A percentile compares a stretch with the other conserved stretches of the same genome.
Conservation (phyloP, 2,888 invertebrate species). For the Salticus scenicus region DNA sequence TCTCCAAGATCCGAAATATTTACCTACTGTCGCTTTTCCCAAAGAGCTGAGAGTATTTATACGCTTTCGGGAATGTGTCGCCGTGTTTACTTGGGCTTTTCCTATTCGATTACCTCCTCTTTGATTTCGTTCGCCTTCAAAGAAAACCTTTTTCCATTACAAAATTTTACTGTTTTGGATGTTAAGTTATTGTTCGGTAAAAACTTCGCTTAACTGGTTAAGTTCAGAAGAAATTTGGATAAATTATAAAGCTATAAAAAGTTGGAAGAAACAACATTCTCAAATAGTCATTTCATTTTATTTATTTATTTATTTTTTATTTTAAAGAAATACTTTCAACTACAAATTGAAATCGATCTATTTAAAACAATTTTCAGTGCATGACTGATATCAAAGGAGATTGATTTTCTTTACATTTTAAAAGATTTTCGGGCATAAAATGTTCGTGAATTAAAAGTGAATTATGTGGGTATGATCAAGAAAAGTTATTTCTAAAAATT, state of each 20-base stretch:
- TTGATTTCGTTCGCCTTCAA: conserved; percentile 35
- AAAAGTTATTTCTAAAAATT: no score
- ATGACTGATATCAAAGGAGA: not conserved
- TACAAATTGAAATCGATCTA: no score
- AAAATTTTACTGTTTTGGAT: not conserved
- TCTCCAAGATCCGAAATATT: conserved; percentile 60
- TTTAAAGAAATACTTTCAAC: no score
- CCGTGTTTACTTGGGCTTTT: conserved; percentile 46
- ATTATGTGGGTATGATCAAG: no score
- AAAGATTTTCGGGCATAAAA: no score
- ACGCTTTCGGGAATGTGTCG: conserved; percentile 32
- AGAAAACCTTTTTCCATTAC: conserved; percentile 26
- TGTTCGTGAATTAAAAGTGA: no score
- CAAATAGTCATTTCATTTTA: not conserved
- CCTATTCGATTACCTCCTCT: conserved; percentile 33
- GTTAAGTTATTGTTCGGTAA: not conserved
- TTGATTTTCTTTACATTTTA: not conserved
- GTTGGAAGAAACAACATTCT: not conserved
- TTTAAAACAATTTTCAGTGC: not conserved
- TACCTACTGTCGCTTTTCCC: conserved; percentile 47
- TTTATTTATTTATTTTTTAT: no score
- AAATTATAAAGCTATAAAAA: not conserved
- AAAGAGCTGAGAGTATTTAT: conserved; percentile 39
- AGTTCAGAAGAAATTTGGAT: not conserved
- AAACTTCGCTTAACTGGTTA: not conserved